Evolutionary conservation across 2,113 vertebrate species (phyloP).

Genomic region (Nymphicus hollandicus): DNA sequence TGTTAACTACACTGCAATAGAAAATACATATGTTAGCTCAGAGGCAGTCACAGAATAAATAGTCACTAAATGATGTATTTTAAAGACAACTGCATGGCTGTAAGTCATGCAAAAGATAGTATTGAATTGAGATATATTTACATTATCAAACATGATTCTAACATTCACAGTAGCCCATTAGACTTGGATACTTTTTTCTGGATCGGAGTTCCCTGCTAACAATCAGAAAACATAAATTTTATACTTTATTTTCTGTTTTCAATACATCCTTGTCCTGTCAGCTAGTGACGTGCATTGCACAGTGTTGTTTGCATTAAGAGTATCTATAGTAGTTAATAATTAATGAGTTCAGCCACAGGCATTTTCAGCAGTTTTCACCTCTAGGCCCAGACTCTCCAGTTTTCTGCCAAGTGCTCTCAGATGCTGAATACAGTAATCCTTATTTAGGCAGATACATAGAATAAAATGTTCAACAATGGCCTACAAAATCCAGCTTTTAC

Average conservation of each 20-base stretch:
- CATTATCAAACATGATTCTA: not conserved
- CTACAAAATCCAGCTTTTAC: not conserved
- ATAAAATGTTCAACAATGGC: not conserved
- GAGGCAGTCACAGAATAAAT: not conserved
- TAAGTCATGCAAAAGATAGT: not conserved
- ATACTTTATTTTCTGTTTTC: not conserved
- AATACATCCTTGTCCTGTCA: not conserved
- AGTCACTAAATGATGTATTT: not conserved
- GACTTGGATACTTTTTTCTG: not conserved
- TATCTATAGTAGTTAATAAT: not conserved
- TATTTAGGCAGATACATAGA: not conserved
- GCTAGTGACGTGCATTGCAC: not conserved
- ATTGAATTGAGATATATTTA: not conserved
- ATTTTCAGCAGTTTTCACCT: not conserved
- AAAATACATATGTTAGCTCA: not conserved
- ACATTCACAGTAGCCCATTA: not conserved
- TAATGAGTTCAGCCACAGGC: not conserved
- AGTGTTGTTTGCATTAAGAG: not conserved
- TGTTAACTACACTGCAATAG: not conserved
- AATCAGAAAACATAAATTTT: not conserved
- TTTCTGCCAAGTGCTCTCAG: not conserved
- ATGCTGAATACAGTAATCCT: not conserved
- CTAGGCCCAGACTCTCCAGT: not conserved
- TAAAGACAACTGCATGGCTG: not conserved
- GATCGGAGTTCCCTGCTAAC: not conserved